Conservation (phyloP, 1,140 invertebrate species). For the Homarus americanus region DNA sequence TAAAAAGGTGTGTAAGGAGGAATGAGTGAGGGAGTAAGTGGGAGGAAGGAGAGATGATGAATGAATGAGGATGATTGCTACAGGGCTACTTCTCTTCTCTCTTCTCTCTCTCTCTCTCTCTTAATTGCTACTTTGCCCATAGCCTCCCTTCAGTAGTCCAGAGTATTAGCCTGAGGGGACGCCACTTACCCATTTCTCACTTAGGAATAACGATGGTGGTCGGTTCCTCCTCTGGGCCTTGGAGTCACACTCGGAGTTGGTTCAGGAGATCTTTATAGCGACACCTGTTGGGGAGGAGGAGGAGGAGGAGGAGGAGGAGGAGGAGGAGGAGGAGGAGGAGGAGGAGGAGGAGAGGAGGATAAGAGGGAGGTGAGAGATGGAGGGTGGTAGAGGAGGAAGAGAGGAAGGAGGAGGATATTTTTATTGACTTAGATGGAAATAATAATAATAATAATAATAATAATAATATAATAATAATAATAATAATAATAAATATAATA, state of each 20-base stretch:
- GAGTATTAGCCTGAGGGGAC: background rate
- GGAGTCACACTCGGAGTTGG: background rate
- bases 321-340: too few species aligned
- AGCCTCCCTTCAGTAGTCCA: background rate
- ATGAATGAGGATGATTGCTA: too few species aligned
- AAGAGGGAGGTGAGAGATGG: background rate
- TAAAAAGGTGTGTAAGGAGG: too few species aligned
- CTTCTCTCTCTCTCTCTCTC: background rate
- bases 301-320: slow-evolving; percentile 5
- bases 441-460: too few species aligned
- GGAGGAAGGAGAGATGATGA: too few species aligned
- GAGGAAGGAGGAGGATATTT: background rate
- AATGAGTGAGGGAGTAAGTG: too few species aligned
- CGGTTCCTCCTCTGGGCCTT: background rate
- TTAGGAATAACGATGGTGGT: slow-evolving; percentile 38
- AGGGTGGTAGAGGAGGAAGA: background rate
- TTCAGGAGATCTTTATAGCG: background rate
- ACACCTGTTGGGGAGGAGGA: slow-evolving; percentile 2
- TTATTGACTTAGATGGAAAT: too few species aligned
- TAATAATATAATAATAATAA: too few species aligned
- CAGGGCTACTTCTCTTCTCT: too few species aligned
- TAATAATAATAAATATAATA: too few species aligned
- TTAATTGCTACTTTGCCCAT: slow-evolving; percentile 13
- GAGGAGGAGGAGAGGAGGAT: background rate
- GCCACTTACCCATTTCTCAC: slow-evolving; percentile 21